Conservation (phyloP, 2,797 vertebrate species). For the Sebastes matsubarae region DNA sequence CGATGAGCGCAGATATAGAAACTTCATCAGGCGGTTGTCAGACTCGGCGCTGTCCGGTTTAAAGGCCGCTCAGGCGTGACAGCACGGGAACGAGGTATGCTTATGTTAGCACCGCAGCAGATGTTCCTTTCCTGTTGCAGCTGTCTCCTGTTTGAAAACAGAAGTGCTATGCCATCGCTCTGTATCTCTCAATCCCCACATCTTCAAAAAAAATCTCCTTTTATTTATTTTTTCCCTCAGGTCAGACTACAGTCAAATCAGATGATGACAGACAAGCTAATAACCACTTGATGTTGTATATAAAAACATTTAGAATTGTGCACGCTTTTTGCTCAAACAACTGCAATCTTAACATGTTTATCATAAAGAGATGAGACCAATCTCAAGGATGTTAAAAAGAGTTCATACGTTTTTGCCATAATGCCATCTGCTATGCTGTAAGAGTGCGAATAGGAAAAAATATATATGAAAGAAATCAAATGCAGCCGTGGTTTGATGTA, state of each 20-base stretch:
- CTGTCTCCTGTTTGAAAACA: constrained; percentile 64
- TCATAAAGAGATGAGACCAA: background rate
- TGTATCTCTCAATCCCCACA: constrained; percentile 43
- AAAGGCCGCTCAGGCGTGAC: constrained; percentile 67
- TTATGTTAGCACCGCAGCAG: constrained; percentile 63
- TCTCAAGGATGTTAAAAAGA: background rate
- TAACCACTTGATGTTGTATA: background rate
- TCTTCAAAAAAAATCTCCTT: background rate
- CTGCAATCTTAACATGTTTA: background rate
- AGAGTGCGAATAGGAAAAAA: background rate
- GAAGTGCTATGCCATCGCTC: constrained; percentile 13
- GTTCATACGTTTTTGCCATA: background rate
- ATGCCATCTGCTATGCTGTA: background rate
- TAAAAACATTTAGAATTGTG: background rate
- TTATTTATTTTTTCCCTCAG: background rate
- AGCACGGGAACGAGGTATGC: constrained; percentile 35
- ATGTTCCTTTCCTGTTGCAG: constrained; percentile 68
- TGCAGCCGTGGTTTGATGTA: constrained; percentile 31
- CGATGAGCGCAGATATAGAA: constrained; percentile 51
- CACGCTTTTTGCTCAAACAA: background rate
- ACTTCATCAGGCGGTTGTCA: constrained; percentile 67
- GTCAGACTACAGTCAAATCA: constrained; percentile 18
- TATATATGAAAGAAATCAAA: constrained; percentile 31
- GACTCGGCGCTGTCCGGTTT: constrained; percentile 51
- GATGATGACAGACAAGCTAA: background rate